Conservation (phyloP, 2,113 vertebrate genomes). For the Vidua macroura region DNA sequence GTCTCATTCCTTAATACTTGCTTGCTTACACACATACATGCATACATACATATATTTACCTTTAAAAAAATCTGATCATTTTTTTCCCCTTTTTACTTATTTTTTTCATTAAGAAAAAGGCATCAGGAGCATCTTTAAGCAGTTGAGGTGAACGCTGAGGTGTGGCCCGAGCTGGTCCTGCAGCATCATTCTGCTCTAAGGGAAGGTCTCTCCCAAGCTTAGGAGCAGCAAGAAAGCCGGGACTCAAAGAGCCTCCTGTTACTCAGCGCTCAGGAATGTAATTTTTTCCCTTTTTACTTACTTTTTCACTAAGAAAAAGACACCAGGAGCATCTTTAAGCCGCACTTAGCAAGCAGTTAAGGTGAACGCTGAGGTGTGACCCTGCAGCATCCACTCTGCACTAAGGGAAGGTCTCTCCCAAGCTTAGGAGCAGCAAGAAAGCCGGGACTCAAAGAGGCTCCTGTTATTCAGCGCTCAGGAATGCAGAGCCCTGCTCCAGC, state of each 20-base stretch:
- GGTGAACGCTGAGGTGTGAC: not conserved
- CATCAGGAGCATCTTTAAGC: not conserved
- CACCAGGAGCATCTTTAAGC: not conserved
- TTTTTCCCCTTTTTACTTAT: no score
- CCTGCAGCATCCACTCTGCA: not conserved
- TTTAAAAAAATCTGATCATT: not conserved
- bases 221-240: not conserved
- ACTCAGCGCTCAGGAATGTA: constrained; percentile 76
- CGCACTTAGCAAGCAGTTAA: rapidly evolving
- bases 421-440: not conserved
- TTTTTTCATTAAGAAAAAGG: not conserved
- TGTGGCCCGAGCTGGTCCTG: not conserved
- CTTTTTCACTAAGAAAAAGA: not conserved
- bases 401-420: not conserved
- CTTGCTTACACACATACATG: not conserved
- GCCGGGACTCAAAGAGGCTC: not conserved
- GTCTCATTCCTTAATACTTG: not conserved
- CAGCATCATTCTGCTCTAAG: not conserved
- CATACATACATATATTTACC: rapidly evolving
- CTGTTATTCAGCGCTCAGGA: constrained; percentile 73
- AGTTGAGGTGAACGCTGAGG: not conserved
- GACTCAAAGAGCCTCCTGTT: constrained; percentile 21
- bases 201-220: not conserved
- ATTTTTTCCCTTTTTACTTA: not conserved
- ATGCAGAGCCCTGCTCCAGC: constrained; percentile 70